phyloP scores from a whole-genome alignment of 1,140 invertebrate species.

The Idris sp. region DNA sequence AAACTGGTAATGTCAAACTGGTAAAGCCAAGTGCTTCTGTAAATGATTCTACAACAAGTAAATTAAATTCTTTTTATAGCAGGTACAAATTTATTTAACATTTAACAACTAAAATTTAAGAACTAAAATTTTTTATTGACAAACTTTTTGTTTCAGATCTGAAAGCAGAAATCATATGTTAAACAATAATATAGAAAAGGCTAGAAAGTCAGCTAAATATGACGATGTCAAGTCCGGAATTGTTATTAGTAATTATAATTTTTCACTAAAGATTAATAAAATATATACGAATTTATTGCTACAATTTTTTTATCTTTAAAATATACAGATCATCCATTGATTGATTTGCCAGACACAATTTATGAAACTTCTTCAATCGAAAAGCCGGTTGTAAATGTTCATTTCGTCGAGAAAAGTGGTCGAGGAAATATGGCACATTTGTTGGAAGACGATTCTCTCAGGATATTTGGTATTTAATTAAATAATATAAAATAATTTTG shows the following conservation, averaged over 20 bases:
- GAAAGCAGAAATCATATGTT: too few relatives aligned
- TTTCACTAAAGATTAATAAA: too few relatives aligned
- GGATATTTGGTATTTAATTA: conserved; percentile 71
- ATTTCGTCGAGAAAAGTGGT: conserved; percentile 70
- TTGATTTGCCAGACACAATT: conserved; percentile 66
- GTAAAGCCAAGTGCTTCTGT: conserved; percentile 59
- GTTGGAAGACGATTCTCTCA: conserved; percentile 70
- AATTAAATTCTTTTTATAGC: conserved; percentile 28
- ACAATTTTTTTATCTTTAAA: background rate
- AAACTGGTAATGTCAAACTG: conserved; percentile 66
- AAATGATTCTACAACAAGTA: conserved; percentile 10
- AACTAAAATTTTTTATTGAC: too few relatives aligned
- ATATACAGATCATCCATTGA: conserved; percentile 68
- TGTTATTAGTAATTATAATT: too few relatives aligned
- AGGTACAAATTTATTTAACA: too few relatives aligned
- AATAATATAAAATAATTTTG: conserved; percentile 2
- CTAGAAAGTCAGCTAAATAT: too few relatives aligned
- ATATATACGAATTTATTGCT: too few relatives aligned
- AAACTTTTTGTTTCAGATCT: too few relatives aligned
- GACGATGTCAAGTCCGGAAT: too few relatives aligned
- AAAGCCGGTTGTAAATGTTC: conserved; percentile 71
- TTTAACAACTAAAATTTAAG: too few relatives aligned
- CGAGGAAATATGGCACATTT: conserved; percentile 73
- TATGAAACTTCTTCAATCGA: conserved; percentile 68
- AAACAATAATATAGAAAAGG: too few relatives aligned